Evolutionary conservation across 2,113 vertebrate species (phyloP), one percentile per base, ranked within the genome.

Genomic region (Aegithalos caudatus): DNA sequence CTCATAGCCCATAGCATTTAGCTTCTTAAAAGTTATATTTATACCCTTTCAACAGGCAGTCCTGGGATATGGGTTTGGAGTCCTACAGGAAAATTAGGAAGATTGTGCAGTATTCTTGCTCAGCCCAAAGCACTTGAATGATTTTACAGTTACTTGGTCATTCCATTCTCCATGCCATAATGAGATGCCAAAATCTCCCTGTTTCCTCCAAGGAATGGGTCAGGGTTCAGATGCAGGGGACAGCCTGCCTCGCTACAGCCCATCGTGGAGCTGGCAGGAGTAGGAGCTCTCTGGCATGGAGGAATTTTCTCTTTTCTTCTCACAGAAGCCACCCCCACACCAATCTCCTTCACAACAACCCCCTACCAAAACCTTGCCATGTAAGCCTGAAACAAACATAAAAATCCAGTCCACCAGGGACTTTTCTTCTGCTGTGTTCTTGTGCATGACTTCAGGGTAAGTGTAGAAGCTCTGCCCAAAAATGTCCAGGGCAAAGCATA

Each of bases 1-100:
- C 0, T 5, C 21, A 22, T 6, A 1, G 2, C 0, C 6, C 21
- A 22, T 6, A 1, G 2, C 21, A 23, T 33, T 64, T 48, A 6
- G 2, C 8, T 62, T 83, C 48, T 58, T 48, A 22, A 72, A 40
- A 61, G 4, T n/a, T 57, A 2, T 48, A 45, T 81, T 37, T 35
- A 24, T 48, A 61, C 2, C 3, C 16, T 80, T 57, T 74, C 47
- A 88, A 54, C 14, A 66, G 11, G 19, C 2, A 56, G 2, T 51
- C 7, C 24, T 79, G 11, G 10, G 25, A 28, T 69, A n/a, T 20
- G 23, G 47, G 38, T 8, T 56, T 11, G 16, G 38, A 85, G 10
- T 16, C 10, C 10, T 44, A 50, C 4, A 51, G 10, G 33, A 88
- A 79, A 42, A 74, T 38, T 38, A 56, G 56, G 25, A 85, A 47